These are phyloP conservation scores for Tenebrosternarchus preto DNA, from an alignment of 2,113 vertebrate species.

Conservation along the genomic window DNA sequence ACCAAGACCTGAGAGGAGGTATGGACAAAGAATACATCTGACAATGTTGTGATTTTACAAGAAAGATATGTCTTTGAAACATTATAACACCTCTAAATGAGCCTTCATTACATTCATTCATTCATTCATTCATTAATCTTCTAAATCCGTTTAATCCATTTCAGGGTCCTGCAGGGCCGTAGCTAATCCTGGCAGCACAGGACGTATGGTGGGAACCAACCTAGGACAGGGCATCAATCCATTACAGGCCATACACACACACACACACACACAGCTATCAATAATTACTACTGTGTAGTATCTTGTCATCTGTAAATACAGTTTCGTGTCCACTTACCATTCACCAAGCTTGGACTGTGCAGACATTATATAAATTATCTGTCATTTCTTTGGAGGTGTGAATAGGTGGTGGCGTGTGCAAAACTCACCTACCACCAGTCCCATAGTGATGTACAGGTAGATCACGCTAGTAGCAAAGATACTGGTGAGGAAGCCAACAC, in stretches of 20 bases:
- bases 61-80: not conserved
- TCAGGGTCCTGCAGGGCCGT: too few species aligned
- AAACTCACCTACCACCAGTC: slow-evolving; percentile 84
- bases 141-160: too few species aligned
- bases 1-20: slow-evolving; percentile 77
- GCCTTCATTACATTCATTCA: not conserved
- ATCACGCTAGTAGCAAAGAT: slow-evolving; percentile 80
- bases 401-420: not conserved
- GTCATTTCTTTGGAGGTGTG: slow-evolving; percentile 1
- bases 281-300: too few species aligned
- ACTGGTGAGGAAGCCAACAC: slow-evolving; percentile 83
- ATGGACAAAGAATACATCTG: not conserved
- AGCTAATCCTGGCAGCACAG: too few species aligned
- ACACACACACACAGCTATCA: too few species aligned
- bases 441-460: slow-evolving; percentile 91
- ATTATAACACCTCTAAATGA: not conserved
- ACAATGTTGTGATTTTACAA: not conserved
- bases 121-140: not conserved
- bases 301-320: too few species aligned
- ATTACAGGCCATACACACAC: too few species aligned
- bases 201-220: too few species aligned
- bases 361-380: not conserved
- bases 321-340: not conserved
- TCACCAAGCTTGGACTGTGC: not conserved
- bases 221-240: too few species aligned